Conservation (phyloP, 2,113 vertebrate species). For the Atherinomorus stipes region DNA sequence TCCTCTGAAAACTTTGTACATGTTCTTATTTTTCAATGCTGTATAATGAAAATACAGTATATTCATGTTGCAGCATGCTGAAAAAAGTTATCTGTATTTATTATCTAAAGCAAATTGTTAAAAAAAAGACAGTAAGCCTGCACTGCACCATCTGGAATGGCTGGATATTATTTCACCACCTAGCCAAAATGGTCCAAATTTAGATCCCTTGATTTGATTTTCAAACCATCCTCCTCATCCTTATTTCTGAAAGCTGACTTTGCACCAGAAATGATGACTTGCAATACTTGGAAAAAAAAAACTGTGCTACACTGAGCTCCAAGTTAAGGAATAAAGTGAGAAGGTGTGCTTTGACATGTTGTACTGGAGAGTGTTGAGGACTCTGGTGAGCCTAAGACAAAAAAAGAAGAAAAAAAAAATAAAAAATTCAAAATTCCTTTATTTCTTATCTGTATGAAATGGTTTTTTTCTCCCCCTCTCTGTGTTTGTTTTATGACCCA, state of each 20-base stretch:
- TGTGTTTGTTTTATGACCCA: background rate
- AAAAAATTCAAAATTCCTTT: no score
- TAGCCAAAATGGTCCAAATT: conserved; percentile 2
- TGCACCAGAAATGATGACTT: conserved; percentile 47
- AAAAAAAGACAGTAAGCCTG: background rate
- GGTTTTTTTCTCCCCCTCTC: background rate
- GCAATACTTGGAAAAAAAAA: conserved; percentile 26
- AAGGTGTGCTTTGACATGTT: conserved; percentile 28
- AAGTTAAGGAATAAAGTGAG: conserved; percentile 31
- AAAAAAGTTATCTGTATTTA: no score
- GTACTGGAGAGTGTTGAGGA: background rate
- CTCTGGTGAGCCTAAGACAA: no score
- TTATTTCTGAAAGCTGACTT: conserved; percentile 45
- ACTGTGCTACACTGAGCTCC: conserved; percentile 2
- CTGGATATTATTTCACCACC: background rate
- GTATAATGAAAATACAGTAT: no score
- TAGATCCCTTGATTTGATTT: conserved; percentile 16
- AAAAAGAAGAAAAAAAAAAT: no score
- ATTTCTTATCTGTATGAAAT: background rate
- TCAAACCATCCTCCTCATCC: background rate
- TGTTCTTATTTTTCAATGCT: no score
- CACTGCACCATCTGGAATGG: background rate
- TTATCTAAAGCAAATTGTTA: no score
- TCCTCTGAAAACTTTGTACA: no score
- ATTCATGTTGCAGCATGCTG: no score